Evolutionary conservation across 2,113 vertebrate species (phyloP), one percentile per base, ranked within the genome.

Genomic region (Nothoprocta pentlandii): DNA sequence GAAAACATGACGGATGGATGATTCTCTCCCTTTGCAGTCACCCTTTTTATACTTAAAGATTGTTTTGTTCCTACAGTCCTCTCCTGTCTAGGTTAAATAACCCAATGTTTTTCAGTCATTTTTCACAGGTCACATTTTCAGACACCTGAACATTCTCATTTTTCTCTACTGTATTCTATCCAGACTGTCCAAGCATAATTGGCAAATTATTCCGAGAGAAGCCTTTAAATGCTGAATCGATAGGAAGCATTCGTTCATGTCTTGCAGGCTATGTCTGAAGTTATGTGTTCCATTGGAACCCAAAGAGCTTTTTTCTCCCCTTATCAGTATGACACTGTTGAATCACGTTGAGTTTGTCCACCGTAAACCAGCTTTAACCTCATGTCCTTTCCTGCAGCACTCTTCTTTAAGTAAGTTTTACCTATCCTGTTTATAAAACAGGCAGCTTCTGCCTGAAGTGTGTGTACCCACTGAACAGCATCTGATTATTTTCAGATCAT

Each of bases 161-260:
- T 94, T 95, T 96, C 81, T 96, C 63, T 62, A 49, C 79, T 87
- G 85, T 81, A 73, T 80, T 89, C 32, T 76, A 9, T 89, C 34
- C 53, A 61, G 8, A 58, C 30, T 58, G 79, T 82, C 85, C 58
- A 87, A 41, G 34, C 76, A 36, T 91, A 95, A 95, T 94, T 94
- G 75, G 70, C 91, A 94, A 96, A 94, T 58, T 94, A 26, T 53
- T 92, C 47, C 61, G 47, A 92, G 58, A 82, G 79, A 92, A 87
- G 78, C 47, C 44, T 94, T 85, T 89, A 92, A 95, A 87, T 92
- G 70, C 20, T 89, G 70, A 87, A 92, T 91, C 93, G 82, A 95
- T 96, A 80, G 44, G 87, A 85, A 87, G 61, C 42, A 91, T 77
- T 94, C 58, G 62, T 91, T 94, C 79, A 69, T 42, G 39, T 89